Percentiles rank a stretch among this genome's conserved stretches.
Evolutionary conservation across 2,888 invertebrate species (phyloP).

Genomic region (Coenonympha arcania): DNA sequence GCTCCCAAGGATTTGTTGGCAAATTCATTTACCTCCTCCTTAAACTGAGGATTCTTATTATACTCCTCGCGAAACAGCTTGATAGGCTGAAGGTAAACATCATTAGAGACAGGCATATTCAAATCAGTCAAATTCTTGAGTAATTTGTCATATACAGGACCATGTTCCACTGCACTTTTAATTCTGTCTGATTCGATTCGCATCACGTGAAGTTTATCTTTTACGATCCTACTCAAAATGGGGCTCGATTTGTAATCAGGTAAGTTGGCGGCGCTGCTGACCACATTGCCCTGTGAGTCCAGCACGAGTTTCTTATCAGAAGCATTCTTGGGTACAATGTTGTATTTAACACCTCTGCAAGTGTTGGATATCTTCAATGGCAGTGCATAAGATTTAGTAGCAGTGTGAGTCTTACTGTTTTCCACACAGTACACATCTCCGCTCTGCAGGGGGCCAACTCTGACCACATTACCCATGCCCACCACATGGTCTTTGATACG

Average conservation of each 20-base stretch:
- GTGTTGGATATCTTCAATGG: constrained; percentile 68
- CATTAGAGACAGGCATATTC: constrained; percentile 66
- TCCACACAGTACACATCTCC: constrained; percentile 64
- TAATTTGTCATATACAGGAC: constrained; percentile 74
- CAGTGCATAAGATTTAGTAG: constrained; percentile 64
- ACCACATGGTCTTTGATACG: constrained; percentile 80
- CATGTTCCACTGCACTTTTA: constrained; percentile 75
- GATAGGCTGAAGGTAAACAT: constrained; percentile 72
- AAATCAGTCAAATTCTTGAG: constrained; percentile 70
- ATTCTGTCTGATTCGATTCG: constrained; percentile 73
- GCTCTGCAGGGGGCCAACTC: constrained; percentile 73
- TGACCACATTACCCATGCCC: constrained; percentile 81
- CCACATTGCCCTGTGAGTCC: constrained; percentile 65
- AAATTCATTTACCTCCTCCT: constrained; percentile 71
- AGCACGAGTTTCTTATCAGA: constrained; percentile 68
- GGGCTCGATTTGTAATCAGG: constrained; percentile 67
- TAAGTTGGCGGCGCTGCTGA: constrained; percentile 66
- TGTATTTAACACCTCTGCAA: constrained; percentile 65
- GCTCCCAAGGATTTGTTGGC: constrained; percentile 63
- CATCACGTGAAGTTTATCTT: constrained; percentile 70
- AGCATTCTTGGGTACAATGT: constrained; percentile 66
- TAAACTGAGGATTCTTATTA: constrained; percentile 69
- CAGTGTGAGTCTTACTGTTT: constrained; percentile 56
- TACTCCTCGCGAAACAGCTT: constrained; percentile 72
- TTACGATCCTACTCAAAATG: constrained; percentile 62